These are phyloP conservation scores for Collichthys lucidus DNA, from an alignment of 2,113 vertebrate genomes.

Conservation along the genomic window DNA sequence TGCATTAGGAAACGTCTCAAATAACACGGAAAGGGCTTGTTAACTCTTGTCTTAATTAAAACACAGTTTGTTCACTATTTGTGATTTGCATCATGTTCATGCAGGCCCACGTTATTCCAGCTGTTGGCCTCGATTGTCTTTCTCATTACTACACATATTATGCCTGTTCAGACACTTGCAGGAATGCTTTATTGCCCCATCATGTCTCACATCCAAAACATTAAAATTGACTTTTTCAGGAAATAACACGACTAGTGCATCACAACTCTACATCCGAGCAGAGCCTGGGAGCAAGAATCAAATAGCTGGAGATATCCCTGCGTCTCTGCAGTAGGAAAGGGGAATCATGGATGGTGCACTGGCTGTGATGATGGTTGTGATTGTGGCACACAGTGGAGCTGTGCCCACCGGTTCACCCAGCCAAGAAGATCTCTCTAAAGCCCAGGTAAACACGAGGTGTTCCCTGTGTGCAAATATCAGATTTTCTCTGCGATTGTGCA, in stretches of 20 bases:
- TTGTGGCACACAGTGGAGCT: conserved; percentile 28
- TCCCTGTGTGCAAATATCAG: neutral
- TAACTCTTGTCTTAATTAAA: neutral
- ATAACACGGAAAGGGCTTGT: too few species aligned
- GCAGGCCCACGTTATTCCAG: neutral
- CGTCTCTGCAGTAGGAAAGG: neutral
- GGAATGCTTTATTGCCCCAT: conserved; percentile 52
- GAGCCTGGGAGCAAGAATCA: neutral
- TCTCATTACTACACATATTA: neutral
- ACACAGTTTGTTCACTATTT: neutral
- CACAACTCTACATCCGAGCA: neutral
- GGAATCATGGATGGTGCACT: conserved; percentile 39
- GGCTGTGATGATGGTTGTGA: conserved; percentile 13
- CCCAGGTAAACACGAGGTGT: conserved; percentile 52
- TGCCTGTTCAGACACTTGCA: conserved; percentile 53
- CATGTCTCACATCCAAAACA: conserved; percentile 27
- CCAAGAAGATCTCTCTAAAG: conserved; percentile 55
- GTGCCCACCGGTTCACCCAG: conserved; percentile 24
- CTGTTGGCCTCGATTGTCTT: neutral
- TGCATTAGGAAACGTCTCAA: neutral
- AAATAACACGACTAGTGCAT: neutral
- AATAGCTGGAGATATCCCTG: neutral
- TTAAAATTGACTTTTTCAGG: conserved; percentile 10
- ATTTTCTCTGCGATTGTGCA: too few species aligned
- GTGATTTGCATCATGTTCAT: neutral